A percentile compares a stretch with the other conserved stretches of the same genome.
Evolutionary conservation across 1,140 invertebrate species (phyloP).

Genomic region (Choristoneura fumiferana): DNA sequence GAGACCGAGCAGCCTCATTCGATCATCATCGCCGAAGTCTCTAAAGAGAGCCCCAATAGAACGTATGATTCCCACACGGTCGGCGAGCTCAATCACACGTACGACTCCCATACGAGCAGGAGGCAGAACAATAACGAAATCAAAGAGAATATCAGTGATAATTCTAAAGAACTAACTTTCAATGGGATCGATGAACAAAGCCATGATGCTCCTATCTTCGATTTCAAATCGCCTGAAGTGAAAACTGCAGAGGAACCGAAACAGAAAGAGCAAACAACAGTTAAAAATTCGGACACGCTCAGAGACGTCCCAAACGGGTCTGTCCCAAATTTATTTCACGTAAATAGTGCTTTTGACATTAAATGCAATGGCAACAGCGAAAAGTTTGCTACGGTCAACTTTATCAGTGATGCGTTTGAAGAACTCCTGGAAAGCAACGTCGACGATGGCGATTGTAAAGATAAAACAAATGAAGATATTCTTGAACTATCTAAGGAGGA

Average conservation of each 20-base stretch:
- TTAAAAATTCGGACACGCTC: slow-evolving; percentile 26
- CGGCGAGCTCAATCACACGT: slow-evolving; percentile 31
- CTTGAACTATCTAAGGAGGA: background rate
- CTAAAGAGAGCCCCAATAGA: slow-evolving; percentile 7
- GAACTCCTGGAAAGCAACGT: slow-evolving; percentile 68
- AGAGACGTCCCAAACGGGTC: background rate
- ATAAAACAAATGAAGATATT: slow-evolving; percentile 23
- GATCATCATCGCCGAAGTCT: slow-evolving; percentile 60
- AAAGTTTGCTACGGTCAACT: slow-evolving; percentile 66
- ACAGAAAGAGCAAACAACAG: slow-evolving; percentile 14
- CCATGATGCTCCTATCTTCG: background rate
- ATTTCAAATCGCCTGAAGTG: background rate
- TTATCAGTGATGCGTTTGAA: slow-evolving; percentile 65
- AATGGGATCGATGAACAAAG: slow-evolving; percentile 25
- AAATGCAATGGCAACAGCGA: slow-evolving; percentile 46
- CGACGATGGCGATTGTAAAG: slow-evolving; percentile 50
- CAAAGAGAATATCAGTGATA: background rate
- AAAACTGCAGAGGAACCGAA: slow-evolving; percentile 5
- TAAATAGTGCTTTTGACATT: background rate
- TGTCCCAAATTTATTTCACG: background rate
- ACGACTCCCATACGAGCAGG: slow-evolving; percentile 42
- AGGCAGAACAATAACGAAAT: background rate
- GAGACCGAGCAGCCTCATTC: slow-evolving; percentile 71
- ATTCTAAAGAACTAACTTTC: slow-evolving; percentile 26
- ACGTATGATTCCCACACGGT: slow-evolving; percentile 17